Evolutionary conservation across 1,140 invertebrate genomes (phyloP).

Genomic region (Physella acuta): DNA sequence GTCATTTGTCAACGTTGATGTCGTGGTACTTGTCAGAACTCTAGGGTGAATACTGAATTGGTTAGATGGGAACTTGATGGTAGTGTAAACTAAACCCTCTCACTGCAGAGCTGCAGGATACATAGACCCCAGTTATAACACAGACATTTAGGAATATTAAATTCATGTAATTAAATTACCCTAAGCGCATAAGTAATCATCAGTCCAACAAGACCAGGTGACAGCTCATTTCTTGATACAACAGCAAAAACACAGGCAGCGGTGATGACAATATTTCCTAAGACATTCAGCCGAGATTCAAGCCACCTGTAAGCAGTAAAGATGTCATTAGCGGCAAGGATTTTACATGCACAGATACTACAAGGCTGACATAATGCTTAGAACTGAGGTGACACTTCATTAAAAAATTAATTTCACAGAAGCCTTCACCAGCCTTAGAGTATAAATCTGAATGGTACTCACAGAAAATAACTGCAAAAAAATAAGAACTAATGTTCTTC

Average conservation of each 20-base stretch:
- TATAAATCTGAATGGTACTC: not conserved
- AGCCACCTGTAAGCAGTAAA: conserved; percentile 84
- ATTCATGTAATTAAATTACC: conserved; percentile 43
- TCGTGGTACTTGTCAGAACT: not conserved
- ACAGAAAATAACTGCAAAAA: conserved; percentile 3
- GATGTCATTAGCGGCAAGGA: too few species aligned
- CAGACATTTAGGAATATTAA: too few species aligned
- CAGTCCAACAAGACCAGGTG: conserved; percentile 59
- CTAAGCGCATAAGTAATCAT: conserved; percentile 62
- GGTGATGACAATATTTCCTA: conserved; percentile 64
- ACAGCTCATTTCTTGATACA: conserved; percentile 44
- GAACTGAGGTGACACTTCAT: too few species aligned
- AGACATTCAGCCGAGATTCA: conserved; percentile 82
- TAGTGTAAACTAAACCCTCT: too few species aligned
- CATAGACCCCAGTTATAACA: too few species aligned
- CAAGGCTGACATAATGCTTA: too few species aligned
- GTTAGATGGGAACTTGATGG: too few species aligned
- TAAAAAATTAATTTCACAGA: too few species aligned
- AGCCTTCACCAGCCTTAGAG: too few species aligned
- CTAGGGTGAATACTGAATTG: not conserved
- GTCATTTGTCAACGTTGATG: too few species aligned
- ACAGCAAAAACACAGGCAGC: conserved; percentile 63
- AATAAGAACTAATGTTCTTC: not conserved
- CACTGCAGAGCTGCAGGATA: too few species aligned
- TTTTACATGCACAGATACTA: too few species aligned